Conservation (phyloP, 2,797 vertebrate genomes). For the Picus viridis region DNA sequence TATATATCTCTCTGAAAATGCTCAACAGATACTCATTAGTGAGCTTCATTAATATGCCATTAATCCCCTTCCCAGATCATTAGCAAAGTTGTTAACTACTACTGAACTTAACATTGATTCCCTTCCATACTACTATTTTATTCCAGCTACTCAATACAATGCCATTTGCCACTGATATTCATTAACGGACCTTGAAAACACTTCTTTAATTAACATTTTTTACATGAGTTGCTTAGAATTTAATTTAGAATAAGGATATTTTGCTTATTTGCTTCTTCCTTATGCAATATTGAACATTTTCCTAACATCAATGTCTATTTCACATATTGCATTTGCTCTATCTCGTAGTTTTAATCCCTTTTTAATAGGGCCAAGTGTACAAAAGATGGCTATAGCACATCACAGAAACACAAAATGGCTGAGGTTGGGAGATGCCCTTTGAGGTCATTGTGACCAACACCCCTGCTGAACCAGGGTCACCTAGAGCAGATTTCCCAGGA, state of each 20-base stretch:
- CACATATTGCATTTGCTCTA: not conserved
- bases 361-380: not conserved
- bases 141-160: not conserved
- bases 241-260: not conserved
- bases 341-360: not conserved
- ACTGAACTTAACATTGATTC: not conserved
- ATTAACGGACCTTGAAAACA: not conserved
- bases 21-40: not conserved
- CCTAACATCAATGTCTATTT: not conserved
- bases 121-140: not conserved
- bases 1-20: not conserved
- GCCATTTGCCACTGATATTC: not conserved
- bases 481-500: too few species aligned
- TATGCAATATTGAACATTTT: not conserved
- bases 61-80: slow-evolving; percentile 18
- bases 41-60: slow-evolving; percentile 2
- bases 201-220: not conserved
- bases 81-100: slow-evolving; percentile 27
- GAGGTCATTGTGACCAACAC: too few species aligned
- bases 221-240: not conserved
- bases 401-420: too few species aligned
- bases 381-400: not conserved
- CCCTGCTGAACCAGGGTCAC: too few species aligned
- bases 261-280: not conserved
- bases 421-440: too few species aligned